Conservation (phyloP, 1,140 invertebrate genomes). For the Drosophila triauraria region DNA sequence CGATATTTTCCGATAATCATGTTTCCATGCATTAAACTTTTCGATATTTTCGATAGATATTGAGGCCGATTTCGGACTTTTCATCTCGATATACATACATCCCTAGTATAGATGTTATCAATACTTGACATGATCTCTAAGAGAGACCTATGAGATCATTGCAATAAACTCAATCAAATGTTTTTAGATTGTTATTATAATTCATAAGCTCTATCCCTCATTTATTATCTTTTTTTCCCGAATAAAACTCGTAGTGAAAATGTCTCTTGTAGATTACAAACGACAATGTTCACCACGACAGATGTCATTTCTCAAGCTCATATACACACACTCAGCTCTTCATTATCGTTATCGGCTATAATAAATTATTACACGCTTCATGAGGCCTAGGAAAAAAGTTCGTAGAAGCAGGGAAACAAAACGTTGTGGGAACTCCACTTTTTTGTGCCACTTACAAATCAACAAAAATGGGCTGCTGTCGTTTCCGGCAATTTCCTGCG, state of each 20-base stretch:
- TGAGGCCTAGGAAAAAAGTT: not conserved
- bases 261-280: conserved; percentile 7
- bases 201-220: no score
- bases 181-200: not conserved
- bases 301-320: conserved; percentile 12
- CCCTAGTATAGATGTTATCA: no score
- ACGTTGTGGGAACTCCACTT: conserved; percentile 1
- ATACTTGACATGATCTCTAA: no score
- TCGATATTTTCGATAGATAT: no score
- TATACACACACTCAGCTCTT: conserved; percentile 1
- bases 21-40: no score
- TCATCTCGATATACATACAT: no score
- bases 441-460: conserved; percentile 13
- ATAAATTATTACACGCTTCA: conserved; percentile 11
- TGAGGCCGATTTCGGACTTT: no score
- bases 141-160: no score
- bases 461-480: not conserved
- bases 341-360: conserved; percentile 15
- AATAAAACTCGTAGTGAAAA: not conserved
- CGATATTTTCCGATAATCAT: no score
- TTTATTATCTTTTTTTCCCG: not conserved
- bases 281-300: not conserved
- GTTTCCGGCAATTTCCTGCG: conserved; percentile 10
- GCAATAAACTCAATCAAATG: no score
- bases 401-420: conserved; percentile 4